phyloP scores from a whole-genome alignment of 2,797 vertebrate genomes.

The Smutsia temminckii region DNA sequence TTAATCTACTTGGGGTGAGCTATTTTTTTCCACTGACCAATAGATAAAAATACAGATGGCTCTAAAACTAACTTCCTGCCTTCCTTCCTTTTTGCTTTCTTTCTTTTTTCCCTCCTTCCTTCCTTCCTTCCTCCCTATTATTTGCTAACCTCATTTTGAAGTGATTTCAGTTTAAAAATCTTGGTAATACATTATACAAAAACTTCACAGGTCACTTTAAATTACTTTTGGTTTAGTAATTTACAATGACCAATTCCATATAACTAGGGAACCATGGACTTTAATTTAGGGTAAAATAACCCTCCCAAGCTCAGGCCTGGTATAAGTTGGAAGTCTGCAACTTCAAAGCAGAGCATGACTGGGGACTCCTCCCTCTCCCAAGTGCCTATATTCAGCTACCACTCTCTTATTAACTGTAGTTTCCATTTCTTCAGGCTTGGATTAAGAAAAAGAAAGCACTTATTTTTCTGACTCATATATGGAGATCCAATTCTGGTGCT shows the following conservation, averaged over 20 bases:
- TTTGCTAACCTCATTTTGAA: not conserved
- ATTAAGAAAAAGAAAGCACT: not conserved
- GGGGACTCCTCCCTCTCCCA: not conserved
- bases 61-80: not conserved
- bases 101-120: not conserved
- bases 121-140: not conserved
- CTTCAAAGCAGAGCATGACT: rapidly evolving
- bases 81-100: not conserved
- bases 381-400: rapidly evolving
- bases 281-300: not conserved
- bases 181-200: not conserved
- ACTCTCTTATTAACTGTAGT: not conserved
- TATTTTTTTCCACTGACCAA: not conserved
- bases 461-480: not conserved
- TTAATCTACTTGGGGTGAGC: not conserved
- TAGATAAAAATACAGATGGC: not conserved
- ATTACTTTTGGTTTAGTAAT: not conserved
- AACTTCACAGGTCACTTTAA: not conserved
- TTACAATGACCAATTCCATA: not conserved
- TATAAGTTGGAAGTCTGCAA: not conserved
- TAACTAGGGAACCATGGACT: not conserved
- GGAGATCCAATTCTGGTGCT: not conserved
- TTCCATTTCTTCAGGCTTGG: not conserved
- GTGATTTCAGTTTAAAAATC: not conserved
- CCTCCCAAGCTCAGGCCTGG: not conserved